A percentile compares a stretch with the other conserved stretches of the same genome.
These are phyloP conservation scores for Leptinotarsa peninsularis DNA, from an alignment of 2,888 invertebrate species.

Conservation along the genomic window DNA sequence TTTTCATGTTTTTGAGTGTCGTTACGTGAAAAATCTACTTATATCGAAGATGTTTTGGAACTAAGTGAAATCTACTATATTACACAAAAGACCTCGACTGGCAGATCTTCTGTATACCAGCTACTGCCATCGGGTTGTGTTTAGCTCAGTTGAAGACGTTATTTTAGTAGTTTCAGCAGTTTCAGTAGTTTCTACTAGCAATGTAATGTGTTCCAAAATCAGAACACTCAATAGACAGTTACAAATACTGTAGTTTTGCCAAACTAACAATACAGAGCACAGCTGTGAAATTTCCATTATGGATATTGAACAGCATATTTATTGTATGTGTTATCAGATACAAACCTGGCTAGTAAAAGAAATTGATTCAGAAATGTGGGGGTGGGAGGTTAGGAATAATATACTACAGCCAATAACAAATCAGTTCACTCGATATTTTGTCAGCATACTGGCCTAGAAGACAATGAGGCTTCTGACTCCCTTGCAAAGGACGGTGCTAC, in stretches of 20 bases:
- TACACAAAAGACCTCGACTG: no score
- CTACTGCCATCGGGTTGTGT: no score
- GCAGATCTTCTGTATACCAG: no score
- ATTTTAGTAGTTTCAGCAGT: no score
- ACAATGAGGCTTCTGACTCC: no score
- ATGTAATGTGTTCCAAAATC: not conserved
- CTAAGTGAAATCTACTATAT: not conserved
- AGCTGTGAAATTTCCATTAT: constrained; percentile 12
- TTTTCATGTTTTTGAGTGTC: constrained; percentile 1
- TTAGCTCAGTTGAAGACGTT: no score
- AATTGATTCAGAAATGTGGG: not conserved
- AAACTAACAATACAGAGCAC: constrained; percentile 11
- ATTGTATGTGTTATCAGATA: constrained; percentile 5
- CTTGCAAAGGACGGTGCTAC: no score
- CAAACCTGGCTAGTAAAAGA: constrained; percentile 3
- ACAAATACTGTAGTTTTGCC: constrained; percentile 21
- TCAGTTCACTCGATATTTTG: no score
- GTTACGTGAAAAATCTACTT: not conserved
- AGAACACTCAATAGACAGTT: not conserved
- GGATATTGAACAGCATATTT: not conserved
- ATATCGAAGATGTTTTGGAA: not conserved
- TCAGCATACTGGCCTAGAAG: no score
- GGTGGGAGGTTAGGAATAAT: not conserved
- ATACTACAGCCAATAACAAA: not conserved
- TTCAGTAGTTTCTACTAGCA: not conserved